Evolutionary conservation across 1,140 invertebrate genomes (phyloP), one percentile per base, ranked within the genome.

Genomic region (Macrobrachium rosenbergii): DNA sequence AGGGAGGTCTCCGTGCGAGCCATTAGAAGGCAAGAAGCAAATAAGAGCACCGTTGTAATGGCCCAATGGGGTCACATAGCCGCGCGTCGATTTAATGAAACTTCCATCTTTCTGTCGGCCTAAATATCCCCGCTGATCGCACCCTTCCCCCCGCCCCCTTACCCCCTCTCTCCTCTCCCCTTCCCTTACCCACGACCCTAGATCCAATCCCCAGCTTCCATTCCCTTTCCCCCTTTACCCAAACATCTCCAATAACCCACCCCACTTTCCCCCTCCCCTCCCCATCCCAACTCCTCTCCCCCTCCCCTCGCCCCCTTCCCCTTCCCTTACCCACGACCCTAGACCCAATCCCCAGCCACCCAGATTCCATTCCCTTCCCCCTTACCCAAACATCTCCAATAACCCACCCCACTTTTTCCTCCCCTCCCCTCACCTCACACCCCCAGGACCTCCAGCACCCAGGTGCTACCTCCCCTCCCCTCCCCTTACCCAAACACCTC

Each of bases 1-100:
- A 81, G 84, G 62, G 60, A 75, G 77, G 77, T 87, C 84, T 87
- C 84, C 6, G 37, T 28, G 84, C 78, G 77, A 28, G 28, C 84
- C 84, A 87, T 87, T 87, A 87, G 84, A 87, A 80, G 84, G 84
- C 84, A 87, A 87, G 84, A 87, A 80, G 84, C 84, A 87, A 87
- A 87, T 87, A 87, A 87, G 77, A 81, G 69, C 77, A 52, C 59
- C 14, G 84, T 43, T 63, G 77, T 80, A 87, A 87, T 45, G 84
- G 78, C 64, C 60, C 84, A 78, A 16, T 62, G 67, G 84, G 84
- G 84, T 19, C 52, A 81, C 84, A 81, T 87, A 75, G 79, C 78
- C 64, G 60, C 16, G 28, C 77, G 84, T 60, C 84, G 84, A 87
- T 87, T 87, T 87, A 87, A 87, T 87, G 84, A 87, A 87, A 87